Evolutionary conservation across 2,113 vertebrate species (phyloP).

Genomic region (Megaceryle torquata): DNA sequence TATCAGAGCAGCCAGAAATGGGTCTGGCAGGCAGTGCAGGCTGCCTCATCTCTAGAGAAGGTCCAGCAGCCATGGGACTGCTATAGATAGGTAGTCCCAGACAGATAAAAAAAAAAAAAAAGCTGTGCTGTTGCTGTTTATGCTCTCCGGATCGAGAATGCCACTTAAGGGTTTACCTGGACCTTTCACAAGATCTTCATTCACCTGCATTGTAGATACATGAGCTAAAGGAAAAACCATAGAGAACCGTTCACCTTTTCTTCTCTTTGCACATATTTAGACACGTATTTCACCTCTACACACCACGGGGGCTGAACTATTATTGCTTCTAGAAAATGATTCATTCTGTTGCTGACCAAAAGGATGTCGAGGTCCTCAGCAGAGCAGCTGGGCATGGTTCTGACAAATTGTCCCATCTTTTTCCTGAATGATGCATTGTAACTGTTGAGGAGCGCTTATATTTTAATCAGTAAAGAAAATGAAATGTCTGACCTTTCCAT

Average conservation of each 20-base stretch:
- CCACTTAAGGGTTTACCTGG: neutral
- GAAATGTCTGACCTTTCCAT: constrained; percentile 75
- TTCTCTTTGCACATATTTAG: neutral
- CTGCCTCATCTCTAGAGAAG: neutral
- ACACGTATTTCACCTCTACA: neutral
- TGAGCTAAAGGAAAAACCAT: neutral
- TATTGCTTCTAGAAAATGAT: neutral
- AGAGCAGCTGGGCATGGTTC: neutral
- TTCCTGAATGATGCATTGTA: constrained; percentile 64
- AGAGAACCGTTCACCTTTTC: neutral
- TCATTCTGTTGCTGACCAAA: neutral
- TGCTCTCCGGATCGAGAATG: neutral
- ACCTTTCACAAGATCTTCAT: neutral
- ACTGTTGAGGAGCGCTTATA: constrained; percentile 62
- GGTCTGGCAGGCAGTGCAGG: neutral
- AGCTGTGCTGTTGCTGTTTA: neutral
- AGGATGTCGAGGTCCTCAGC: neutral
- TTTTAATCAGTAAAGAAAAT: constrained; percentile 77
- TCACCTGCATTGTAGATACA: neutral
- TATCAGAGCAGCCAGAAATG: neutral
- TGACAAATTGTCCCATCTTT: constrained; percentile 48
- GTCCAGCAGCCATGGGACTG: neutral
- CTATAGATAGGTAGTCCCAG: neutral
- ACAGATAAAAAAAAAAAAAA: too few species aligned
- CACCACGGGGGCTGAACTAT: neutral